Percentiles rank a stretch among this genome's conserved stretches.
These are phyloP conservation scores for Drosophila pseudotakahashii DNA, from an alignment of 2,888 invertebrate genomes.

Conservation along the genomic window DNA sequence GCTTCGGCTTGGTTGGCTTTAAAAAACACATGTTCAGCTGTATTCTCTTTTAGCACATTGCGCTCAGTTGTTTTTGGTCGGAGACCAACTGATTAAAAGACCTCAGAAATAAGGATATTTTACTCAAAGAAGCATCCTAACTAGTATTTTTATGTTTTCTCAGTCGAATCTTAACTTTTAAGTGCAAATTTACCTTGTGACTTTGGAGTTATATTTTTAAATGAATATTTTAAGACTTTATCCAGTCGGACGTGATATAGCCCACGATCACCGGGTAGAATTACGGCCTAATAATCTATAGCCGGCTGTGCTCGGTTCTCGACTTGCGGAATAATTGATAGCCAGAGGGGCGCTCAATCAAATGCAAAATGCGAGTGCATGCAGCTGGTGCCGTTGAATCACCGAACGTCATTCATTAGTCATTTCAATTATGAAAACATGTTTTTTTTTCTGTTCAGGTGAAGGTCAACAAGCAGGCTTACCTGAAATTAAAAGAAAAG, in stretches of 20 bases:
- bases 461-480: constrained; percentile 22
- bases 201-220: neutral
- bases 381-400: constrained; percentile 36
- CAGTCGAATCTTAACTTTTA: no score
- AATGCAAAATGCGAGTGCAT: constrained; percentile 40
- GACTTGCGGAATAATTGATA: constrained; percentile 14
- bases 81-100: no score
- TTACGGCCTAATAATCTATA: constrained; percentile 48
- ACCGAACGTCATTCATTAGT: constrained; percentile 30
- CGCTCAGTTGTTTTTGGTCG: neutral
- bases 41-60: neutral
- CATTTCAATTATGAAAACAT: constrained; percentile 37
- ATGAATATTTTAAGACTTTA: constrained; percentile 54
- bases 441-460: neutral
- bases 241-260: constrained; percentile 16
- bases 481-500: constrained; percentile 16
- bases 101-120: no score
- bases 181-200: neutral
- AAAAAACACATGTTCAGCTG: neutral
- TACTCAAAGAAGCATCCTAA: no score
- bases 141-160: no score
- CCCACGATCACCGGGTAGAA: constrained; percentile 39
- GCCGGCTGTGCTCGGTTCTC: constrained; percentile 1
- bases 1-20: neutral
- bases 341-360: constrained; percentile 17